A percentile compares a stretch with the other conserved stretches of the same genome.
These are phyloP conservation scores for Tineola bisselliella DNA, from an alignment of 2,888 invertebrate genomes.

Conservation along the genomic window DNA sequence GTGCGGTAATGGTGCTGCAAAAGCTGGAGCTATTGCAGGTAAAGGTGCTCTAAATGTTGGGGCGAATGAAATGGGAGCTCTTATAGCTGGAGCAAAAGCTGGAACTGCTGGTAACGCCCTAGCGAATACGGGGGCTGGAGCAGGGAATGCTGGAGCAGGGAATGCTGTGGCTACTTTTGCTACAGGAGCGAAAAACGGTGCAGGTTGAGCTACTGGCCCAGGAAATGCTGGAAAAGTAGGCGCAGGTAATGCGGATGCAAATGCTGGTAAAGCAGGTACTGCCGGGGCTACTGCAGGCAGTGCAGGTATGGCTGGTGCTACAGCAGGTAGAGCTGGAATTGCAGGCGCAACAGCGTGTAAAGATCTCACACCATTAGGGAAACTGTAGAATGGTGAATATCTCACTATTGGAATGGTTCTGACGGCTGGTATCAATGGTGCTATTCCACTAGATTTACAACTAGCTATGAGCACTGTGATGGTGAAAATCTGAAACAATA, in stretches of 20 bases:
- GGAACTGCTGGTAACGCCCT: constrained; percentile 21
- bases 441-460: constrained; percentile 52
- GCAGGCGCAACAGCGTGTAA: constrained; percentile 50
- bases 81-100: constrained; percentile 25
- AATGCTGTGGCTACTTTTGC: constrained; percentile 18
- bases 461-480: constrained; percentile 44
- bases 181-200: constrained; percentile 19
- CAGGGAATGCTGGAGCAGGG: constrained; percentile 20
- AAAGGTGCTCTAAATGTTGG: constrained; percentile 23
- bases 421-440: constrained; percentile 40
- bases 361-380: constrained; percentile 47
- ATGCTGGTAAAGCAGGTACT: constrained; percentile 20
- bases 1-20: constrained; percentile 26
- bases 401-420: constrained; percentile 49
- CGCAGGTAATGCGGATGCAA: constrained; percentile 21
- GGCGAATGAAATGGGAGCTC: constrained; percentile 22
- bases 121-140: constrained; percentile 22
- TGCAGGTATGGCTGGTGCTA: constrained; percentile 18
- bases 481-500: constrained; percentile 38
- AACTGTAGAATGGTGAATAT: constrained; percentile 59
- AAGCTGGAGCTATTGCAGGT: constrained; percentile 24
- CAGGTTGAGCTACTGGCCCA: constrained; percentile 3
- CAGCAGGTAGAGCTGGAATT: constrained; percentile 23
- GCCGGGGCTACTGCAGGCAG: constrained; percentile 21
- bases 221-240: constrained; percentile 13